These are phyloP conservation scores for Lordiphosa mommai DNA, from an alignment of 1,140 invertebrate genomes.

Conservation along the genomic window DNA sequence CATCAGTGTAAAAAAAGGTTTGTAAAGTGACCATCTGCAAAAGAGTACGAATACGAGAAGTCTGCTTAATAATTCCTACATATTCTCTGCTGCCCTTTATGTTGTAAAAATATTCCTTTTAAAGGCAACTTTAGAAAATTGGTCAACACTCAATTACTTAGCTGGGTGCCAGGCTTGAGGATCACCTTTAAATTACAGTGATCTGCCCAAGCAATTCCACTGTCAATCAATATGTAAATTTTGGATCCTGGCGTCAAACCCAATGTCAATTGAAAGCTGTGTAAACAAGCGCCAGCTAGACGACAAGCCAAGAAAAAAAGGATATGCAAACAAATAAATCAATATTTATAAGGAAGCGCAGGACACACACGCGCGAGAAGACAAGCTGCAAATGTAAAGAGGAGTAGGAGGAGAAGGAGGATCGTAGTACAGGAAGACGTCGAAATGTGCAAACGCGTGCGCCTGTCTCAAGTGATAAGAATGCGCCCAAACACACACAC, in stretches of 20 bases:
- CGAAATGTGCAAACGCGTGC: slow-evolving; percentile 65
- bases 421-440: slow-evolving; percentile 31
- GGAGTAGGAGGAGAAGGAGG: slow-evolving; percentile 1
- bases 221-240: slow-evolving; percentile 40
- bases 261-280: slow-evolving; percentile 60
- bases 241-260: slow-evolving; percentile 21
- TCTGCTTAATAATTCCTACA: no score
- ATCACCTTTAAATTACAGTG: no score
- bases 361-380: slow-evolving; percentile 45
- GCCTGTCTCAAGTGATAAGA: slow-evolving; percentile 57
- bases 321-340: slow-evolving; percentile 60
- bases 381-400: slow-evolving; percentile 58
- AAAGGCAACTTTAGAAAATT: no score
- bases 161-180: no score
- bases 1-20: no score
- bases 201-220: not conserved
- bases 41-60: no score
- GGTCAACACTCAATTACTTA: no score
- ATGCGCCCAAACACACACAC: not conserved
- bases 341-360: slow-evolving; percentile 59
- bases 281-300: slow-evolving; percentile 33
- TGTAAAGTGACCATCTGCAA: no score
- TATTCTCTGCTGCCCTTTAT: no score
- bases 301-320: slow-evolving; percentile 14
- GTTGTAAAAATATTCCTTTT: no score